Evolutionary conservation across 2,888 invertebrate species (phyloP).

Genomic region (Copidosoma aretas): DNA sequence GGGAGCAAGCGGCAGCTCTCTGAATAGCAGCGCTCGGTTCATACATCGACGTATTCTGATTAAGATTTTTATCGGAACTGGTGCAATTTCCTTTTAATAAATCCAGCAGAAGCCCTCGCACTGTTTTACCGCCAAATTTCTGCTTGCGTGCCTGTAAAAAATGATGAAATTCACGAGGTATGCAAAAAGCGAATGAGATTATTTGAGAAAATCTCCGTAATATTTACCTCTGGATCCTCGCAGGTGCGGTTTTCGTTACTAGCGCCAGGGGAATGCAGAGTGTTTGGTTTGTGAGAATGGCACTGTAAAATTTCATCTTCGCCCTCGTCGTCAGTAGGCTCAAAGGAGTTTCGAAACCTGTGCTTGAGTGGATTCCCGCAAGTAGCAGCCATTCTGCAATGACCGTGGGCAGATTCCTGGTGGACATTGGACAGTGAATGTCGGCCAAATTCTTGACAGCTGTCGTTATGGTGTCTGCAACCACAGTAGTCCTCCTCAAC

Average conservation of each 20-base stretch:
- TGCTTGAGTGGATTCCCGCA: conserved; percentile 17
- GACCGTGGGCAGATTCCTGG: conserved; percentile 7
- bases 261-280: conserved; percentile 37
- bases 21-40: conserved; percentile 35
- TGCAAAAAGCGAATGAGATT: background rate
- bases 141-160: conserved; percentile 49
- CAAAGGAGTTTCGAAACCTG: conserved; percentile 31
- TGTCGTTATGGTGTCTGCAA: conserved; percentile 20
- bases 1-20: conserved; percentile 26
- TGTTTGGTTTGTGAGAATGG: conserved; percentile 39
- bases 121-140: conserved; percentile 54
- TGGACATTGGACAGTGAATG: conserved; percentile 28
- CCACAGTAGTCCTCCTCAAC: conserved; percentile 14
- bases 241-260: conserved; percentile 35
- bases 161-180: conserved; percentile 2
- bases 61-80: conserved; percentile 19
- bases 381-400: conserved; percentile 1
- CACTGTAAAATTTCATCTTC: conserved; percentile 35
- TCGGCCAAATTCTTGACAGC: conserved; percentile 16
- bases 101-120: conserved; percentile 55
- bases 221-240: conserved; percentile 51
- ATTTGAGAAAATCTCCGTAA: background rate
- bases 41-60: conserved; percentile 25
- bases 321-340: conserved; percentile 33
- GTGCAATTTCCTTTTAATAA: conserved; percentile 52